phyloP scores from a whole-genome alignment of 1,140 invertebrate species.

The Diuraphis noxia region DNA sequence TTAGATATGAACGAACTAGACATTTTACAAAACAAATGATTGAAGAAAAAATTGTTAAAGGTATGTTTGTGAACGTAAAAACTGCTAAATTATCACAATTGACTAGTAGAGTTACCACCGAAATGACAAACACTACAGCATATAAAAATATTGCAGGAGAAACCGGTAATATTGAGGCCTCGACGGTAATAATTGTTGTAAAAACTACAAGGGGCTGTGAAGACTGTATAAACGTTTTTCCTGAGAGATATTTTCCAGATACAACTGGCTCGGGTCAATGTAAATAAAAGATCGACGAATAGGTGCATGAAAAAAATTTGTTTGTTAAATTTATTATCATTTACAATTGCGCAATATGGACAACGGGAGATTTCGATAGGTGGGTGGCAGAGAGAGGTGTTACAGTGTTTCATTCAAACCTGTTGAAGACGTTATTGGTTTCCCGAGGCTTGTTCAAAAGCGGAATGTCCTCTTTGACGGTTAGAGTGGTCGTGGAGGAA shows the following conservation, averaged over 20 bases:
- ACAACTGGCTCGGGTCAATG: not conserved
- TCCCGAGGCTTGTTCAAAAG: conserved; percentile 66
- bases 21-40: not conserved
- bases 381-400: conserved; percentile 52
- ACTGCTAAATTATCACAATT: not conserved
- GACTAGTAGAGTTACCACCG: not conserved
- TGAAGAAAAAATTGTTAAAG: not conserved
- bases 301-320: not conserved
- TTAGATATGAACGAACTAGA: not conserved
- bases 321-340: not conserved
- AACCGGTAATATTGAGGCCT: not conserved
- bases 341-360: not conserved
- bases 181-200: not conserved
- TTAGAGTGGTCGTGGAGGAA: conserved; percentile 56
- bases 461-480: conserved; percentile 68
- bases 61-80: not conserved
- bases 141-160: not conserved
- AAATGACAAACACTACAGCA: not conserved
- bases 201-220: not conserved
- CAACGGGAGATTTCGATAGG: not conserved
- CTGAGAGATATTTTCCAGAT: too few relatives aligned
- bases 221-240: not conserved
- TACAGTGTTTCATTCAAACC: conserved; percentile 61
- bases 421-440: conserved; percentile 62
- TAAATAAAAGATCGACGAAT: not conserved